Base-by-base conservation (phyloP, 2,797 vertebrate species). In the Amazona finschi region DNA sequence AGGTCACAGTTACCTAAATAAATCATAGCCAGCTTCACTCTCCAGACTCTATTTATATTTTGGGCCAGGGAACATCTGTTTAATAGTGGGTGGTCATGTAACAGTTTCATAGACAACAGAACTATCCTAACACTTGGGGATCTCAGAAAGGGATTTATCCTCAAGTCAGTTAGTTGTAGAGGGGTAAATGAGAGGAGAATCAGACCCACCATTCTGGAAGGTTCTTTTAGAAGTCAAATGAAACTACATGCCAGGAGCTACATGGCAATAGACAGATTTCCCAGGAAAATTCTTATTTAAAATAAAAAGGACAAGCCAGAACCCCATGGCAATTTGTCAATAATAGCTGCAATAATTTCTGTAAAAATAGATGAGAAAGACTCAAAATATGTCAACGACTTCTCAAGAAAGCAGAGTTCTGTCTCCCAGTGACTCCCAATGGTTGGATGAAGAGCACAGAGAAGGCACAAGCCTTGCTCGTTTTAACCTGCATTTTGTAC, bases 1-100 rank as follows among this genome's bases (percentile, higher is more conserved):
- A 96, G 94, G 95, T 96, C 95, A 90, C 77, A 53, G 71, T 94
- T 96, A 96, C 95, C 94, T 96, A 96, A 95, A 94, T 97, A 95
- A 97, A 97, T 97, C 91, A 96, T 73, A 92, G 87, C 85, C 95
- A 96, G 67, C 80, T 94, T 94, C 89, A 90, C 24, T 8, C 85
- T 95, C 74, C 85, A 95, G 91, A 86, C 85, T 94, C 24, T 89
- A 95, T 97, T 97, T 95, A 92, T 95, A 95, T 96, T 94, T 93
- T 96, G 87, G 94, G 83, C 80, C 83, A 86, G 67, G 27, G 91
- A 97, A 96, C 95, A 96, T 96, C 94, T 97, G 96, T 96, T 95
- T 94, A 94, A 77, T 95, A 87, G 87, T 96, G 95, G 96, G 96
- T 96, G 95, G 96, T 90, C 95, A 95, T 94, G 89, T 91, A 96